Evolutionary conservation across 64 coral and sea anemone genomes (phyloP), one percentile per base, ranked within the genome.

Genomic region (Actinia equina): DNA sequence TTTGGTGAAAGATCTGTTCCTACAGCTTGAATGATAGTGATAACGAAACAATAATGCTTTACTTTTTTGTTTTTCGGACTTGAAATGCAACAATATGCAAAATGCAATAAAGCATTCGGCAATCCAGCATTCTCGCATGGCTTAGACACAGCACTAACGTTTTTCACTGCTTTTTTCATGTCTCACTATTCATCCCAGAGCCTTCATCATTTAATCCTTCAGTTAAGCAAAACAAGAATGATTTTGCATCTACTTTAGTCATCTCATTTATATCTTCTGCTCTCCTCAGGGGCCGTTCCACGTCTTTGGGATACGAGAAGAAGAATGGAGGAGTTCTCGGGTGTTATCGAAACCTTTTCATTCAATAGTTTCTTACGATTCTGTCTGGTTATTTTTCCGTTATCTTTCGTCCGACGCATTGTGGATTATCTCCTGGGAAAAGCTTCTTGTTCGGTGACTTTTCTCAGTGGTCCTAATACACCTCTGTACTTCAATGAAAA

Each of bases 271-370:
- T 12, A 74, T 71, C 9, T 71, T n/a, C n/a, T 79, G 3, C 26
- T 43, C 20, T 93, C 19, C 49, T 3, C 37, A 96, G 94, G 94
- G 79, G 94, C 94, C 56, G 94, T 96, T 45, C 94, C 94, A 85
- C 94, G 94, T 44, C 81, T 96, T 43, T 96, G 94, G 94, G 94
- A 96, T 64, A 96, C 91, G 3, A 89, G 79, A 18, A 89, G 88
- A 51, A 84, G 91, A 57, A 79, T 93, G 18, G 82, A 86, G 46
- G 89, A 89, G 5, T 90, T 96, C 81, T 89, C 87, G 2, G 86
- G 71, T 79, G 37, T 84, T 18, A 22, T 96, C 19, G 94, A 96
- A 86, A 82, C 82, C 7, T 64, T 88, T 22, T 86, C 91, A 25
- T 85, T 90, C 30, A 87, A 77, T 22, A 88, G 84, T 15, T 96